Conservation (phyloP, 1,140 invertebrate genomes). For the Drosophila saltans region DNA sequence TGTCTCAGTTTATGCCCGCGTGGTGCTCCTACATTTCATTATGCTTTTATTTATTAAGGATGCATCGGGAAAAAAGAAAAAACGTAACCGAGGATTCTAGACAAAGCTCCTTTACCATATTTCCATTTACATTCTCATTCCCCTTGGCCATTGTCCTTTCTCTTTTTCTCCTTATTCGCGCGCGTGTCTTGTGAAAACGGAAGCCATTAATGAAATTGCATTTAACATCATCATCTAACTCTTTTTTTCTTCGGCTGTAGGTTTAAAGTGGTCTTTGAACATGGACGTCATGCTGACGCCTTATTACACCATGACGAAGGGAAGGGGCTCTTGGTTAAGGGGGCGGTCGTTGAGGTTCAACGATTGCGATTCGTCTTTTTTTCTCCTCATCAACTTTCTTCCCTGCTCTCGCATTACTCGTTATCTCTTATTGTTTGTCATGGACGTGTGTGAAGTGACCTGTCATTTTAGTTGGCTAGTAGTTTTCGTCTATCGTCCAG, state of each 20-base stretch:
- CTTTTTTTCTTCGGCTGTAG: slow-evolving; percentile 15
- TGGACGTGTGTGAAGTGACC: slow-evolving; percentile 41
- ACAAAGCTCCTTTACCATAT: slow-evolving; percentile 18
- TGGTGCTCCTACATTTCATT: slow-evolving; percentile 26
- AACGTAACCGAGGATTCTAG: slow-evolving; percentile 23
- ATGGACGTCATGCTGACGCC: slow-evolving; percentile 58
- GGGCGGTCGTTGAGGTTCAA: not conserved
- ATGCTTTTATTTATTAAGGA: slow-evolving; percentile 64
- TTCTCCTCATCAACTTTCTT: not conserved
- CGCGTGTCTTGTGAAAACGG: slow-evolving; percentile 69
- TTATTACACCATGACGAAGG: slow-evolving; percentile 47
- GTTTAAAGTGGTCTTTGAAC: slow-evolving; percentile 53
- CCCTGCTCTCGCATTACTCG: not conserved
- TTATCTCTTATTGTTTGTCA: not conserved
- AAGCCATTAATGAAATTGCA: slow-evolving; percentile 80
- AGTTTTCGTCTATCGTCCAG: slow-evolving; percentile 20
- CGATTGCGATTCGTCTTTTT: not conserved
- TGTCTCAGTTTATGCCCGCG: slow-evolving; percentile 41
- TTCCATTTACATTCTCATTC: not conserved
- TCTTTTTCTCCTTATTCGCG: slow-evolving; percentile 14
- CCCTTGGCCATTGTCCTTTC: not conserved
- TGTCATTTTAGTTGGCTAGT: slow-evolving; percentile 53
- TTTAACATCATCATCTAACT: slow-evolving; percentile 48
- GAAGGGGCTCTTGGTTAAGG: not conserved
- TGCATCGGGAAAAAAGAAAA: slow-evolving; percentile 5